Evolutionary conservation across 2,797 vertebrate genomes (phyloP), one percentile per base, ranked within the genome.

Genomic region (Poecilia wingei): DNA sequence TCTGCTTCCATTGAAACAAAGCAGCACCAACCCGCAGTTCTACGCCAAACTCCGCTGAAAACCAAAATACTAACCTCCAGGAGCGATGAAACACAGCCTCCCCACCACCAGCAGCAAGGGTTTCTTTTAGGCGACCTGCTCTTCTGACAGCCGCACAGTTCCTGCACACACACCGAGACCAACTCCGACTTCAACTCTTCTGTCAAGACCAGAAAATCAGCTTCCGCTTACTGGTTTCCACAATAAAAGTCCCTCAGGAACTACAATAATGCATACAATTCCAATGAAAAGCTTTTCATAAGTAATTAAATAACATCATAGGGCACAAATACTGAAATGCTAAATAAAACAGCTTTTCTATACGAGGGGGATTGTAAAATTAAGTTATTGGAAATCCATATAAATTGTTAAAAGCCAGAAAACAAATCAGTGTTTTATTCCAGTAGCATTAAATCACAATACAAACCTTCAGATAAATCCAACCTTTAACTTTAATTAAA

Each of bases 201-300:
- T 12, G 76, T 78, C 75, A 84, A 89, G 49, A 8, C 18, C 0
- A 2, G 2, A 2, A 1, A 0, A 25, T 0, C 0, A 0, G 74
- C 82, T 89, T 91, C 92, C 88, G 87, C 41, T 79, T n/a, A 1
- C 0, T 0, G 0, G 7, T 43, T 45, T 22, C 16, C 6, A 77
- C 1, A 84, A 77, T 86, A 84, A 86, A 86, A 43, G 28, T 20
- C 61, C 13, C 9, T 6, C 8, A 6, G 6, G 25, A 43, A 41
- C 31, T 25, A 68, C 22, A 20, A 9, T 36, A 2, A 43, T n/a
- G 25, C 9, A 22, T 20, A 3, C 61, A 36, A 12, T 41, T 66
- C 3, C 5, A 66, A 39, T 22, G 1, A 66, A 22, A 66, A 36
- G 31, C 16, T 36, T 66, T 22, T 66, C 8, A 66, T 25, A 39